These are phyloP conservation scores for Temnothorax ravouxi DNA, from an alignment of 2,888 invertebrate genomes.

Conservation along the genomic window DNA sequence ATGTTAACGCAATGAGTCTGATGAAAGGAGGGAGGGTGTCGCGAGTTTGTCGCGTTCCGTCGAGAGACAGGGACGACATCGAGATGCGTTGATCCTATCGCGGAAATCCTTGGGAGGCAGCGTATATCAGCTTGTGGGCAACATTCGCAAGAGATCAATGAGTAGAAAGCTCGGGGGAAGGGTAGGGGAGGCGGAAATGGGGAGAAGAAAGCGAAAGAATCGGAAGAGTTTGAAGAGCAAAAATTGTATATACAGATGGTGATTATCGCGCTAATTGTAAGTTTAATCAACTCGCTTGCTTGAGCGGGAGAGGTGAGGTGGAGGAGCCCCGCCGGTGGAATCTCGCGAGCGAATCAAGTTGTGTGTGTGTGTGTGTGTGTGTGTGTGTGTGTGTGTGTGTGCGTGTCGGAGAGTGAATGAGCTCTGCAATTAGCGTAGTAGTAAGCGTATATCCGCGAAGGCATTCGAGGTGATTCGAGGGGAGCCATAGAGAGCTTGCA, in stretches of 20 bases:
- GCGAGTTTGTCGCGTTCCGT: background rate
- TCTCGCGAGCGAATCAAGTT: slow-evolving; percentile 56
- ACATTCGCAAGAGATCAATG: slow-evolving; percentile 37
- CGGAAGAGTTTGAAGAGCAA: slow-evolving; percentile 36
- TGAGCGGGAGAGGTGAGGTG: slow-evolving; percentile 54
- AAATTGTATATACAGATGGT: slow-evolving; percentile 74
- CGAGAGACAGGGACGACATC: background rate
- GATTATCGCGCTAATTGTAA: slow-evolving; percentile 66
- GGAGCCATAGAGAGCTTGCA: slow-evolving; percentile 80
- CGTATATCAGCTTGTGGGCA: background rate
- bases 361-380: slow-evolving; percentile 59
- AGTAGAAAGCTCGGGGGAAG: background rate
- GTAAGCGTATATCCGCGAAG: slow-evolving; percentile 74
- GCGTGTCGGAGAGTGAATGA: slow-evolving; percentile 62
- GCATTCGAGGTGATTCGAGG: slow-evolving; percentile 74
- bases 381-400: slow-evolving; percentile 55
- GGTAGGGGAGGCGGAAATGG: background rate
- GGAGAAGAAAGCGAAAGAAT: slow-evolving; percentile 8
- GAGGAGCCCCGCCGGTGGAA: slow-evolving; percentile 53
- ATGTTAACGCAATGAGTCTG: slow-evolving; percentile 78
- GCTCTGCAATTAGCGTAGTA: slow-evolving; percentile 67
- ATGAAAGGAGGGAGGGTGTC: slow-evolving; percentile 38
- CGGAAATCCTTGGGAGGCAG: slow-evolving; percentile 6
- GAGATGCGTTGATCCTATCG: slow-evolving; percentile 3
- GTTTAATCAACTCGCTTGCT: slow-evolving; percentile 72